Evolutionary conservation across 2,888 invertebrate genomes (phyloP).

Genomic region (Tridacna gigas): DNA sequence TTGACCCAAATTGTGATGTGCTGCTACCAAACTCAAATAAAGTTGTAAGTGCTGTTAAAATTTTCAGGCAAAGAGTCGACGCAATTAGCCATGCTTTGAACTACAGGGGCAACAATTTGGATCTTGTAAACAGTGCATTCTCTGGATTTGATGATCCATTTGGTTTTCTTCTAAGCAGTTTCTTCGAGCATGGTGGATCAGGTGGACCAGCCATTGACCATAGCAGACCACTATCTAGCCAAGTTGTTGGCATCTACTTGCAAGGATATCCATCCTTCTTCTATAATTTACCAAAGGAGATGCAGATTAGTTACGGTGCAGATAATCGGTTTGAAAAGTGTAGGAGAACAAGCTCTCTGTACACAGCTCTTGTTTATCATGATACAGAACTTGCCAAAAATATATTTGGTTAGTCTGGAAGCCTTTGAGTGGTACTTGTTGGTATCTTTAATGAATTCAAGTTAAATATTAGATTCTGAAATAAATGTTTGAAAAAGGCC

Average conservation of each 20-base stretch:
- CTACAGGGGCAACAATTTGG: background rate
- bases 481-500: no score
- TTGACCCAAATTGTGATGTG: conserved; percentile 11
- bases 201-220: conserved; percentile 18
- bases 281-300: background rate
- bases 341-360: background rate
- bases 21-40: background rate
- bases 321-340: conserved; percentile 5
- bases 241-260: conserved; percentile 3
- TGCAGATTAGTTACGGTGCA: background rate
- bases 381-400: no score
- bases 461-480: no score
- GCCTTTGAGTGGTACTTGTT: no score
- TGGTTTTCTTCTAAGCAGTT: conserved; percentile 1
- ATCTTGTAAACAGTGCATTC: background rate
- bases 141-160: conserved; percentile 4
- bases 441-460: no score
- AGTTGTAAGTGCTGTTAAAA: background rate
- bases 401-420: no score
- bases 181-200: conserved; percentile 15
- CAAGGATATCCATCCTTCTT: background rate
- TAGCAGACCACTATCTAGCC: background rate
- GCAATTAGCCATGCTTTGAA: background rate
- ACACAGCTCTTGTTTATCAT: background rate
- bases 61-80: background rate